Evolutionary conservation across 2,888 invertebrate species (phyloP), one percentile per base, ranked within the genome.

Genomic region (Brenthis ino): DNA sequence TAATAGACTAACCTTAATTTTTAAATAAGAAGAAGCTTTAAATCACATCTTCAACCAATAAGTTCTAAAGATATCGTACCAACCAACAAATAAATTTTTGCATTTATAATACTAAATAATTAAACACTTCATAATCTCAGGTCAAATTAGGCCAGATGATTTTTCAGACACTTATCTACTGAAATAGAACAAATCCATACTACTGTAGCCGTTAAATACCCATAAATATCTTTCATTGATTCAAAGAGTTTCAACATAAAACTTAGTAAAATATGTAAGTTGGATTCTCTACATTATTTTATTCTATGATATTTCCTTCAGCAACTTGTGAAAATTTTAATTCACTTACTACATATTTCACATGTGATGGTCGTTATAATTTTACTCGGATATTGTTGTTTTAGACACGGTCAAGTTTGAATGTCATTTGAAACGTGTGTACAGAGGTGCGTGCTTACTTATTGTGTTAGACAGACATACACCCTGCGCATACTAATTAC

Each of bases 391-490:
- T 80, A 84, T 88, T 86, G 82, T 82, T 58, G 68, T 72, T 81
- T 91, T 86, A 79, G 91, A 86, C 86, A 91, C 89, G 91, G 91
- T 85, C 89, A 87, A 86, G 80, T 84, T 80, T 88, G 85, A 88
- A 86, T 89, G 88, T 86, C 87, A 85, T 78, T 64, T 16, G 68
- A 70, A 50, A 74, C 73, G 75, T 75, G 73, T 75, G 72, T 75
- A 77, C 73, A 72, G 72, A 73, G 75, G 69, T 72, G 70, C 72
- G 72, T 75, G 74, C 61, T 77, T 73, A 70, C 74, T 72, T 74
- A 76, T 76, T 80, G 77, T 79, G 67, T 75, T 72, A 76, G 77
- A 74, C 73, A 76, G 77, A 80, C 77, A 74, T 72, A 73, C 76
- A 72, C 74, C 74, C 64, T 69, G 68, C 68, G 88, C 79, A 88